A percentile compares a stretch with the other conserved stretches of the same genome.
Evolutionary conservation across 2,113 vertebrate genomes (phyloP).

Genomic region (Centrocercus urophasianus): DNA sequence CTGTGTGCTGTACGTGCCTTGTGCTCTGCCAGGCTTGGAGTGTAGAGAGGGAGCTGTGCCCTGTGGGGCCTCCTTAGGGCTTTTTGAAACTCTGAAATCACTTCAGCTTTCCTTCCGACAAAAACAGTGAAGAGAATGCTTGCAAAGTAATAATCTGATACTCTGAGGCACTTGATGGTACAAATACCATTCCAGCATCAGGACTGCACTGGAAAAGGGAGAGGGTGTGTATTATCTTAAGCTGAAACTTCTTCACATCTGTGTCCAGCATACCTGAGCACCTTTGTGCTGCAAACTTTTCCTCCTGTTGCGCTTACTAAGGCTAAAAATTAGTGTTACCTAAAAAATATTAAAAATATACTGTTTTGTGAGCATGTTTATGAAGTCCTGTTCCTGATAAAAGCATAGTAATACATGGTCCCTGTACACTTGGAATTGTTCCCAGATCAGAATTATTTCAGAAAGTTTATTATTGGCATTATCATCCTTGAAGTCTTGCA

Average conservation of each 20-base stretch:
- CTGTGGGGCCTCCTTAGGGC: background rate
- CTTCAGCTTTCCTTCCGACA: background rate
- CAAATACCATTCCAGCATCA: background rate
- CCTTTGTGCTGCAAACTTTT: background rate
- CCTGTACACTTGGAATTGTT: background rate
- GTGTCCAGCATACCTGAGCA: accelerated
- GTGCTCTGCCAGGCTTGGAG: background rate
- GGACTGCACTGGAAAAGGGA: background rate
- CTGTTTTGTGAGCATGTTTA: background rate
- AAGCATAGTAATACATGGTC: background rate
- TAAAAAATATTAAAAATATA: background rate
- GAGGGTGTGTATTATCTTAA: accelerated
- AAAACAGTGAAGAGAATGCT: background rate
- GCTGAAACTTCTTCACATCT: background rate
- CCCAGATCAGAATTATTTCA: background rate
- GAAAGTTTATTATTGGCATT: background rate
- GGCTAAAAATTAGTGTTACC: background rate
- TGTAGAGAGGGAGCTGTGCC: background rate
- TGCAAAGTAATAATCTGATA: background rate
- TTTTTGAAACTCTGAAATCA: background rate
- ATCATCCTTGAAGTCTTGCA: background rate
- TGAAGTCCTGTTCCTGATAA: background rate
- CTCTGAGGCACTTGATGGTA: background rate
- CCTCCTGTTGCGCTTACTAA: background rate
- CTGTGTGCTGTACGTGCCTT: background rate